A percentile compares a stretch with the other conserved stretches of the same genome.
Conservation (phyloP, 2,888 invertebrate genomes). For the Gortyna flavago region DNA sequence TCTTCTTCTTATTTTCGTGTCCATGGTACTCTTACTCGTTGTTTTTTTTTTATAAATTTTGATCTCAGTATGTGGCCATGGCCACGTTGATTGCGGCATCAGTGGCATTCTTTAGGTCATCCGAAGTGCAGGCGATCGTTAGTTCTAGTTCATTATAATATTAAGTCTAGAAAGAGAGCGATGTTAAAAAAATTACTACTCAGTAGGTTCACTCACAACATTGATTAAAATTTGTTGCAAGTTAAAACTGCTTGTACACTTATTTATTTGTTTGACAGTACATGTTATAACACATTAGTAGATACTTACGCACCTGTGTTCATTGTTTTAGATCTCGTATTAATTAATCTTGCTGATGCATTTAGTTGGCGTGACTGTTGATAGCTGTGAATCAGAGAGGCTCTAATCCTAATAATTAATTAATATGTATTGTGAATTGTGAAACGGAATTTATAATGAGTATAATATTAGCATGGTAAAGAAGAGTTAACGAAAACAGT, state of each 20-base stretch:
- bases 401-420: slow-evolving; percentile 10
- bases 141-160: background rate
- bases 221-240: background rate
- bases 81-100: background rate
- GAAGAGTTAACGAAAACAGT: background rate
- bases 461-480: background rate
- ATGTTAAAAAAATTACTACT: background rate
- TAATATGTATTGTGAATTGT: background rate
- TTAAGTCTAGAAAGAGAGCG: background rate
- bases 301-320: slow-evolving; percentile 32
- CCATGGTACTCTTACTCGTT: background rate
- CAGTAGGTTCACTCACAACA: background rate
- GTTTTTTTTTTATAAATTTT: background rate
- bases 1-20: background rate
- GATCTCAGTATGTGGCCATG: background rate
- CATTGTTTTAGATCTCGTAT: slow-evolving; percentile 36
- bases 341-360: slow-evolving; percentile 41
- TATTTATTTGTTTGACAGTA: slow-evolving; percentile 13
- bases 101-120: background rate
- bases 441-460: background rate
- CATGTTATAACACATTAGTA: slow-evolving; percentile 15
- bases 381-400: slow-evolving; percentile 7
- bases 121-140: background rate
- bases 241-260: background rate
- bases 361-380: slow-evolving; percentile 20